phyloP scores from a whole-genome alignment of 2,797 vertebrate species.

The Lagodon rhomboides region DNA sequence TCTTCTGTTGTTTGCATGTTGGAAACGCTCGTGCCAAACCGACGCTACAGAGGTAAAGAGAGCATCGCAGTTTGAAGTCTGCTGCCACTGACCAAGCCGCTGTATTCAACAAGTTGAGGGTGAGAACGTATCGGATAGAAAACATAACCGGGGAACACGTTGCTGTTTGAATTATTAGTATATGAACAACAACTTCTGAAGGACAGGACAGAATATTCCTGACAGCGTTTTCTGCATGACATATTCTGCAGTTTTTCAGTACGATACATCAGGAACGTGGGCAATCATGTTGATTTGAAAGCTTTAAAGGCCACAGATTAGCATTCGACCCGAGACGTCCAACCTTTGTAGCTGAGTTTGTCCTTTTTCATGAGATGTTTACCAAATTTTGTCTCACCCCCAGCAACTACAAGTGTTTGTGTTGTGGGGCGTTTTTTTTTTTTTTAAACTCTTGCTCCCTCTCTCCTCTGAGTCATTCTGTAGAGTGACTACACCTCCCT shows the following conservation, averaged over 20 bases:
- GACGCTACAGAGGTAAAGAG: too few relatives aligned
- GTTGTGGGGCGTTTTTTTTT: slow-evolving; percentile 34
- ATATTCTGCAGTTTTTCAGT: neutral
- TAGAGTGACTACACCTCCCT: slow-evolving; percentile 45
- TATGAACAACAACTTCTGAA: neutral
- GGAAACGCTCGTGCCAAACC: too few relatives aligned
- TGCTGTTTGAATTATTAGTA: neutral
- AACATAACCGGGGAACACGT: neutral
- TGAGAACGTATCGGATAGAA: neutral
- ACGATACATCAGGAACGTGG: neutral
- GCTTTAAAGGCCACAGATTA: slow-evolving; percentile 21
- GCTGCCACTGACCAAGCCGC: too few relatives aligned
- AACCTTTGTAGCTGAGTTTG: slow-evolving; percentile 40
- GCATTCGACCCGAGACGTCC: neutral
- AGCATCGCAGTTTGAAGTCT: too few relatives aligned
- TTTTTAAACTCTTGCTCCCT: slow-evolving; percentile 33
- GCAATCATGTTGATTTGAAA: neutral
- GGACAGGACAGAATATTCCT: neutral
- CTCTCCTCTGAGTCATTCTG: slow-evolving; percentile 59
- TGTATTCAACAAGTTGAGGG: too few relatives aligned
- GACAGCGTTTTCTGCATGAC: neutral
- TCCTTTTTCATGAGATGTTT: slow-evolving; percentile 28
- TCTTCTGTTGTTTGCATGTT: too few relatives aligned
- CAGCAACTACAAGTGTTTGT: slow-evolving; percentile 13
- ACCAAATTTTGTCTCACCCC: slow-evolving; percentile 9